Evolutionary conservation across 2,888 invertebrate species (phyloP), one percentile per base, ranked within the genome.

Genomic region (Synanthedon tipuliformis): DNA sequence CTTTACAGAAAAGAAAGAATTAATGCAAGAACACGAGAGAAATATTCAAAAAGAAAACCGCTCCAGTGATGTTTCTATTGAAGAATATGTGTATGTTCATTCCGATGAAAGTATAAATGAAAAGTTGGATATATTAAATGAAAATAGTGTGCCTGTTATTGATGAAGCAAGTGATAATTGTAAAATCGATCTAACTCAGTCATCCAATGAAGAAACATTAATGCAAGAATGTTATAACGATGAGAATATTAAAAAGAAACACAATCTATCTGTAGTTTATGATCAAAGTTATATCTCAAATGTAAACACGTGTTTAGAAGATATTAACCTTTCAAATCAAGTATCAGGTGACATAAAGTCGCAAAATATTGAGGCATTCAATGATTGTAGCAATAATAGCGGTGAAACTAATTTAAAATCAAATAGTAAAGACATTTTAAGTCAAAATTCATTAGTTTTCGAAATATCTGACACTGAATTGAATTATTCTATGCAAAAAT

Each of bases 381-480:
- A 11, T 50, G 13, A 27, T 8, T 13, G 11, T 34, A 49, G 50
- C 51, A 50, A 12, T 45, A 56, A 57, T 51, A 58, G 63, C 51
- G 51, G 55, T 53, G 48, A 40, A 53, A 52, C 54, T n/a, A 64
- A n/a, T 11, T n/a, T 13, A 45, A 45, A 45, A 45, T 5, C n/a
- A 45, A 45, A 45, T 13, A 15, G 7, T n/a, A n/a, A 4, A 15
- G n/a, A 13, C 5, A 45, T 45, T 45, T 63, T 61, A 2, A 80
- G 73, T 62, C 70, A 73, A 59, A 59, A 61, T 53, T 72, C 72
- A 10, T 71, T 75, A 61, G 61, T 70, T 50, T 81, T 83, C 61
- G 68, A 75, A 56, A 75, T 89, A 55, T 88, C 88, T 49, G 91
- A 92, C 64, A 89, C 89, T 60, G 92, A 92, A 78, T 73, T 92